phyloP scores from a whole-genome alignment of 2,888 invertebrate species.

The Anarsia innoxiella region DNA sequence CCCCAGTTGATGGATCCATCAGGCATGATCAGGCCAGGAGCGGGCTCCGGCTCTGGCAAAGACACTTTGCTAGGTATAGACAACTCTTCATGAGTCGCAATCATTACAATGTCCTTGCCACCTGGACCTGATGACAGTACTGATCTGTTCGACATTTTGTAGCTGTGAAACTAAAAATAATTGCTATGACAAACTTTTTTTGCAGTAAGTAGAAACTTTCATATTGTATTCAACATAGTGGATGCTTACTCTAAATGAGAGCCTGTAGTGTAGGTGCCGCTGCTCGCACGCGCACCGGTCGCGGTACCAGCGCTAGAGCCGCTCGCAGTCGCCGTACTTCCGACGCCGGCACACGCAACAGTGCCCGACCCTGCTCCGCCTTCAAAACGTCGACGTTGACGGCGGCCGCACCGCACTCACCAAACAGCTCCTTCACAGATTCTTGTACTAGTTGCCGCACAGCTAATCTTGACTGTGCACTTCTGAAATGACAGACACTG shows the following conservation, averaged over 20 bases:
- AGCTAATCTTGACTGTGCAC: conserved; percentile 20
- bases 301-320: conserved; percentile 26
- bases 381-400: conserved; percentile 35
- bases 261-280: conserved; percentile 32
- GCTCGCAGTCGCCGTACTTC: conserved; percentile 26
- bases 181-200: too few species aligned
- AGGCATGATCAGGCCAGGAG: conserved; percentile 86
- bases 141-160: conserved; percentile 37
- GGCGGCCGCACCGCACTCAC: conserved; percentile 29
- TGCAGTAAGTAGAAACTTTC: too few species aligned
- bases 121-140: conserved; percentile 50
- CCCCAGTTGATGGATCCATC: conserved; percentile 97
- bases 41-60: conserved; percentile 82
- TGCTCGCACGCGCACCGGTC: conserved; percentile 18
- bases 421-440: conserved; percentile 27
- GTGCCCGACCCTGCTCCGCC: conserved; percentile 20
- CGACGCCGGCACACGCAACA: conserved; percentile 70
- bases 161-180: not conserved
- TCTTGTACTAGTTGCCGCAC: conserved; percentile 27
- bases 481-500: too few species aligned
- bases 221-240: too few species aligned
- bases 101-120: conserved; percentile 86
- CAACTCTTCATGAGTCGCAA: conserved; percentile 88
- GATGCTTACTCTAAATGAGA: conserved; percentile 21
- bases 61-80: conserved; percentile 80